phyloP scores from a whole-genome alignment of 2,888 invertebrate species.

The Stenolophus ochropezus region DNA sequence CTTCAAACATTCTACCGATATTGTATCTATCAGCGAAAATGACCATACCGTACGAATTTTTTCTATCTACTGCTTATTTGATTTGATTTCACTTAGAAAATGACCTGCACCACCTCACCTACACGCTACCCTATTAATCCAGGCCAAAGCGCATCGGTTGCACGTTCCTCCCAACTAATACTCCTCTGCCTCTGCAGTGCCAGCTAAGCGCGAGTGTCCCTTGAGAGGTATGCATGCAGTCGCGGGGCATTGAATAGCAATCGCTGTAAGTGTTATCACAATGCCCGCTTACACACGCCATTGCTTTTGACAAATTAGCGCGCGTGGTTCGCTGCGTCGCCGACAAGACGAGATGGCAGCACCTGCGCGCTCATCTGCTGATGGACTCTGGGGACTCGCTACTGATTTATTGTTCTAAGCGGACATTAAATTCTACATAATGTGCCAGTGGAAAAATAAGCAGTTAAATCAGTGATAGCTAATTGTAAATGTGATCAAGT shows the following conservation, averaged over 20 bases:
- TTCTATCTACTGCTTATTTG: too few species aligned
- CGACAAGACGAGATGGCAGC: constrained; percentile 17
- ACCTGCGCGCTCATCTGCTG: constrained; percentile 58
- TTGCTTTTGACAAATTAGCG: constrained; percentile 60
- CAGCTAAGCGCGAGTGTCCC: too few species aligned
- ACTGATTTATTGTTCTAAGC: constrained; percentile 50
- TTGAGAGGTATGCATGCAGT: neutral
- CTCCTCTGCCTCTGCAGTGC: neutral
- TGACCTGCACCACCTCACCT: too few species aligned
- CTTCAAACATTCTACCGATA: too few species aligned
- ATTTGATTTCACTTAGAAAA: too few species aligned
- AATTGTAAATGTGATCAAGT: neutral
- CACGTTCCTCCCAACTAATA: neutral
- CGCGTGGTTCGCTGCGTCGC: neutral
- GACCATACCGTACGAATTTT: too few species aligned
- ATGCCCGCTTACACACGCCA: constrained; percentile 57
- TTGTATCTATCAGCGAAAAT: too few species aligned
- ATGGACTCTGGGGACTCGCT: constrained; percentile 47
- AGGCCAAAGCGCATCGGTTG: too few species aligned
- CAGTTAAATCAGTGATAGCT: constrained; percentile 4
- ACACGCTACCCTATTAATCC: too few species aligned
- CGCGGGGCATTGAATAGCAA: constrained; percentile 55
- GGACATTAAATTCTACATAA: constrained; percentile 49
- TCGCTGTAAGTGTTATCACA: constrained; percentile 58
- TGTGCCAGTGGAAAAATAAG: neutral